Base-by-base conservation (phyloP, 2,797 vertebrate species). In the Syndactyla subalaris region DNA sequence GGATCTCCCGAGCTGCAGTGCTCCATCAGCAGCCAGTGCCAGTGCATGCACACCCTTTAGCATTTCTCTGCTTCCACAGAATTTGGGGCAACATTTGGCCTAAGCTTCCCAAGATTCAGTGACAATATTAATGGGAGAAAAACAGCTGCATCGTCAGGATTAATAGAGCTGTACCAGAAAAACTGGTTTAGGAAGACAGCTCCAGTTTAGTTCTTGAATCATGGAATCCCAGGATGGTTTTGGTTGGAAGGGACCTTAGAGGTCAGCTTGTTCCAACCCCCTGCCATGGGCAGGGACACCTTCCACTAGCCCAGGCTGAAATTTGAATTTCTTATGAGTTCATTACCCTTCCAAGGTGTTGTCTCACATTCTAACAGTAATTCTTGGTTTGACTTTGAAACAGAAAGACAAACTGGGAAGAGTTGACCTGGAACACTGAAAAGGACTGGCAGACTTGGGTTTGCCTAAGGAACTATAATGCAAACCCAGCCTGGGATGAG, bases 1-100 rank as follows among this genome's bases (percentile, higher is more conserved):
- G 91, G 66, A 89, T 94, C 82, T 76, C 92, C 75, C 87, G 67
- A 41, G 79, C 73, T 94, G 12, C 61, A 30, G 55, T 4, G 89
- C 66, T 95, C 76, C 89, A 70, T 23, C 41, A 84, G 79, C 11
- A 12, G 79, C 82, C 57, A 20, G 75, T 92, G 95, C 95, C 94
- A 96, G 78, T 3, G 29, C 30, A 54, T 89, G 82, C 92, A 91
- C 66, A 0, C 82, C 89, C 87, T 81, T 38, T 10, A 38, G 91
- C 27, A 5, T 52, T 81, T 73, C 94, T 89, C 51, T 49, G 16
- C 67, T 90, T 74, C 70, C 75, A 58, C 0, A 17, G 55, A 20
- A 45, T 89, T 52, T 45, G 41, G 62, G 54, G 45, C 65, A 75
- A 59, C 4, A 4, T 34, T 87, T 59, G 13, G 14, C 29, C 34